Percentiles rank a stretch among this genome's conserved stretches.
Evolutionary conservation across 1,140 invertebrate genomes (phyloP).

Genomic region (Drosophila funebris): DNA sequence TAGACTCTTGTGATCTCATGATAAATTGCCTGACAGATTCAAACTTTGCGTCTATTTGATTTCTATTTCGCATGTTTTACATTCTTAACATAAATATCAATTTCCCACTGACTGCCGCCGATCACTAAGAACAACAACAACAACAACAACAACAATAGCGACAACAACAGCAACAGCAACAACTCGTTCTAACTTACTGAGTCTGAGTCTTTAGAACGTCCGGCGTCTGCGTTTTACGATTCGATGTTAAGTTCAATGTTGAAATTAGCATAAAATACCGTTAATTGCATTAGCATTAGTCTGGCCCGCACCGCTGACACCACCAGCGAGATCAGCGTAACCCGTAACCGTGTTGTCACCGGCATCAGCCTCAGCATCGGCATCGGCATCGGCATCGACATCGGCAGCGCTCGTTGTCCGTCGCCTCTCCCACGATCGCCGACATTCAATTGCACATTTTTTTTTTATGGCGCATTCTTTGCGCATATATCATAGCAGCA

Average conservation of each 20-base stretch:
- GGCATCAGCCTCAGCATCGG: not conserved
- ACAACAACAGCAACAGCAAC: slow-evolving; percentile 13
- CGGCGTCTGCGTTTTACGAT: slow-evolving; percentile 34
- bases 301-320: slow-evolving; percentile 31
- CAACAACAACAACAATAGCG: not conserved
- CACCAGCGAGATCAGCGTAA: too few relatives aligned
- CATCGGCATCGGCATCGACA: not conserved
- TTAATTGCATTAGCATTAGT: slow-evolving; percentile 80
- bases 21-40: slow-evolving; percentile 18
- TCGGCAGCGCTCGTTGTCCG: not conserved
- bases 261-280: slow-evolving; percentile 83
- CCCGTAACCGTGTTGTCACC: not conserved
- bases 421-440: slow-evolving; percentile 4
- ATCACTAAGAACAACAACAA: not conserved
- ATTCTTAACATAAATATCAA: slow-evolving; percentile 67
- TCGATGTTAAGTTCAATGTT: slow-evolving; percentile 83
- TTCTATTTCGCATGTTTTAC: slow-evolving; percentile 29
- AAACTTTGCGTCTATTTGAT: not conserved
- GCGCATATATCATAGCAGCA: slow-evolving; percentile 65
- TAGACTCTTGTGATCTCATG: slow-evolving; percentile 9
- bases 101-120: slow-evolving; percentile 47
- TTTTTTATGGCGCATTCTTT: slow-evolving; percentile 72
- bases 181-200: slow-evolving; percentile 33
- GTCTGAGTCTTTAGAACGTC: slow-evolving; percentile 47
- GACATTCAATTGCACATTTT: slow-evolving; percentile 34